Evolutionary conservation across 2,113 vertebrate genomes (phyloP).

Genomic region (Rattus rattus): DNA sequence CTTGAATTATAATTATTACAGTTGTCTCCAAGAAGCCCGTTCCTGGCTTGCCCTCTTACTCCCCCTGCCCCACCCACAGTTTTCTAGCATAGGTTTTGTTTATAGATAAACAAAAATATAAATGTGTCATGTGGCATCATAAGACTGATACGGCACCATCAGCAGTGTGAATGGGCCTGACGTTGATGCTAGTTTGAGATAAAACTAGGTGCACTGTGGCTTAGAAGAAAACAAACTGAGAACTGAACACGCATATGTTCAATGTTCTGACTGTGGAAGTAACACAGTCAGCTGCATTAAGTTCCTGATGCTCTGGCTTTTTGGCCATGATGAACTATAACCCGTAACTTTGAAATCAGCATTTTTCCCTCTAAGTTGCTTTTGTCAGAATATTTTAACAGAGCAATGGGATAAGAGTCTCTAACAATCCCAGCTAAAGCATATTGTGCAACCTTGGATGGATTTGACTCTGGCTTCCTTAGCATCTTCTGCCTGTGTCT

Average conservation of each 20-base stretch:
- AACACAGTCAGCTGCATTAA: too few relatives aligned
- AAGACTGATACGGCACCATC: not conserved
- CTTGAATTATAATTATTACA: not conserved
- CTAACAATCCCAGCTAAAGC: not conserved
- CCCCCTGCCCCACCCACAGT: not conserved
- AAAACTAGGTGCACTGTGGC: not conserved
- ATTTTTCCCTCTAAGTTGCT: not conserved
- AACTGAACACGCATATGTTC: too few relatives aligned
- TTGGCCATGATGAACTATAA: not conserved
- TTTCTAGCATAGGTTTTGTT: not conserved
- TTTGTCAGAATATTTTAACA: not conserved
- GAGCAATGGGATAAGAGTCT: too few relatives aligned
- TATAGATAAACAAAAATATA: not conserved
- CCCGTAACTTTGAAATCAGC: not conserved
- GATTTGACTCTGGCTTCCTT: too few relatives aligned
- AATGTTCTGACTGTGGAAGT: not conserved
- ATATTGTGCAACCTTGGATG: not conserved
- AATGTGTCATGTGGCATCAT: not conserved
- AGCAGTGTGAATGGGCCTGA: not conserved
- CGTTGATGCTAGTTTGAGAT: not conserved
- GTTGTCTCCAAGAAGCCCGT: not conserved
- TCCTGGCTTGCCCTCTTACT: not conserved
- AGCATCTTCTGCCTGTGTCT: not conserved
- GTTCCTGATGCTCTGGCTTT: not conserved
- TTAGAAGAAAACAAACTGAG: not conserved